Conservation (phyloP, 2,888 invertebrate species). For the Lasioglossum malachurum region DNA sequence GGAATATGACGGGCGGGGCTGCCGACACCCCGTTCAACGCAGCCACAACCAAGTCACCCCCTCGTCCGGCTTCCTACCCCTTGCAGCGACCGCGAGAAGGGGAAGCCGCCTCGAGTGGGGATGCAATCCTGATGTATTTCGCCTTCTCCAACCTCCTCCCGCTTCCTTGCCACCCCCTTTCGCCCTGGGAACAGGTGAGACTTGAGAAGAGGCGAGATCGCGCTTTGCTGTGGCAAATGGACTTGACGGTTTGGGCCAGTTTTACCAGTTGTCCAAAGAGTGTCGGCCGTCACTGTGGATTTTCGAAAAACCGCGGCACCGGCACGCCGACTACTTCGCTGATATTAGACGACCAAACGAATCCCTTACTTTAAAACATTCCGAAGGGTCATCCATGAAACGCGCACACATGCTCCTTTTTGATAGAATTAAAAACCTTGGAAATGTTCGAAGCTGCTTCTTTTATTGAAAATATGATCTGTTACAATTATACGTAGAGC, state of each 20-base stretch:
- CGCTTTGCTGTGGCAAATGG: slow-evolving; percentile 45
- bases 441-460: not conserved
- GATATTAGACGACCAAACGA: not conserved
- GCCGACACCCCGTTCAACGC: slow-evolving; percentile 80
- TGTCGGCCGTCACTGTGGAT: not conserved
- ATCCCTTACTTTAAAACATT: not conserved
- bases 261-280: slow-evolving; percentile 7
- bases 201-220: slow-evolving; percentile 45
- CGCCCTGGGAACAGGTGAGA: slow-evolving; percentile 52
- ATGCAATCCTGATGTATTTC: slow-evolving; percentile 80
- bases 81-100: slow-evolving; percentile 71
- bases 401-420: not conserved
- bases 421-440: not conserved
- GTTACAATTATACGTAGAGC: not conserved
- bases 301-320: not conserved
- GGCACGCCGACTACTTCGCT: not conserved
- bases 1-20: slow-evolving; percentile 85
- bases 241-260: slow-evolving; percentile 45
- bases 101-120: slow-evolving; percentile 75
- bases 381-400: not conserved
- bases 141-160: slow-evolving; percentile 76
- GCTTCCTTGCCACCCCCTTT: slow-evolving; percentile 32
- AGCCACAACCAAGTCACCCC: slow-evolving; percentile 78
- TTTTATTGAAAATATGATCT: not conserved
- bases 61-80: slow-evolving; percentile 65